These are phyloP conservation scores for Sceloporus undulatus DNA, from an alignment of 2,113 vertebrate species.

Conservation along the genomic window DNA sequence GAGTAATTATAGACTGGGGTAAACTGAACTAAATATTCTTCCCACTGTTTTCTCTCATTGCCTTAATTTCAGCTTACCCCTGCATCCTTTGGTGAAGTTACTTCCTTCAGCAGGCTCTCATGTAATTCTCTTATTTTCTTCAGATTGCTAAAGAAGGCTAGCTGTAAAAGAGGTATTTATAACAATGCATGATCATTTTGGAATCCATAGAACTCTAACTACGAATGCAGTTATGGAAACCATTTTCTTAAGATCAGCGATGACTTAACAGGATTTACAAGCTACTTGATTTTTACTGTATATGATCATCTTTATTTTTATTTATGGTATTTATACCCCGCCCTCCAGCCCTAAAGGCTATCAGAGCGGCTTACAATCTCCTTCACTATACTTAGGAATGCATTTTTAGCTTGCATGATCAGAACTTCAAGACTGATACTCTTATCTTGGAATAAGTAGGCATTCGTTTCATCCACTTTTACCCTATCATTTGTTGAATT, in stretches of 20 bases:
- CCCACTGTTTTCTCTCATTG: not conserved
- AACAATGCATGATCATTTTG: not conserved
- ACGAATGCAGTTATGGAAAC: not conserved
- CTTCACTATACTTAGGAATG: not conserved
- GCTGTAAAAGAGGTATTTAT: conserved; percentile 51
- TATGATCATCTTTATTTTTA: not conserved
- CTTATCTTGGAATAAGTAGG: not conserved
- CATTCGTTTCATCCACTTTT: not conserved
- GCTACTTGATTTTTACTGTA: not conserved
- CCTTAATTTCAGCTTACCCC: conserved; percentile 59
- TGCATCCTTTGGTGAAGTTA: conserved; percentile 2
- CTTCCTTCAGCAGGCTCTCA: conserved; percentile 66
- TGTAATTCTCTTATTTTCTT: conserved; percentile 72
- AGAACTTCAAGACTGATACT: not conserved
- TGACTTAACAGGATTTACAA: not conserved
- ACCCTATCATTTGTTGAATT: not conserved
- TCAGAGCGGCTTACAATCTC: not conserved
- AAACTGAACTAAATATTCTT: not conserved
- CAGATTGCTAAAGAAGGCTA: conserved; percentile 73
- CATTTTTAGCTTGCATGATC: not conserved
- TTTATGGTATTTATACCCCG: too few species aligned
- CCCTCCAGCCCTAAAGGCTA: too few species aligned
- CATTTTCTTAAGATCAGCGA: not conserved
- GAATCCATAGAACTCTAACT: not conserved
- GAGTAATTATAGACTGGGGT: not conserved